Percentiles rank a stretch among this genome's conserved stretches.
Conservation (phyloP, 2,888 invertebrate species). For the Oegoconia quadripuncta region DNA sequence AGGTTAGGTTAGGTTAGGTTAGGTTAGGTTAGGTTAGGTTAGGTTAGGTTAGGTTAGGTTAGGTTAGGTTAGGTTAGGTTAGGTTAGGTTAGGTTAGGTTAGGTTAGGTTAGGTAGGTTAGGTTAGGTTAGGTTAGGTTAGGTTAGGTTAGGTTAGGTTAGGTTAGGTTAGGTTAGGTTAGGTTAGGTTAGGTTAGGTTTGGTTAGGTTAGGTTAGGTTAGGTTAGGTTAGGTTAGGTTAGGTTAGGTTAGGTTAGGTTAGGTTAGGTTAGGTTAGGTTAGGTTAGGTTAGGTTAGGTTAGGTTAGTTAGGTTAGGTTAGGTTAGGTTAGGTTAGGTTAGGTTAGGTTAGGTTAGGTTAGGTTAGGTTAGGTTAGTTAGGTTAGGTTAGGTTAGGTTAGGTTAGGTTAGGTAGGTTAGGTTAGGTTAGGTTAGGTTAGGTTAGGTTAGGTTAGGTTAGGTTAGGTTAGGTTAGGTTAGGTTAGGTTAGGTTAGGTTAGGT, state of each 20-base stretch:
- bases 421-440: too few relatives aligned
- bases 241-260: neutral
- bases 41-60: constrained; percentile 21
- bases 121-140: constrained; percentile 6
- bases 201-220: constrained; percentile 4
- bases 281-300: too few relatives aligned
- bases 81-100: constrained; percentile 28
- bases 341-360: too few relatives aligned
- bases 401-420: neutral
- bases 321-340: too few relatives aligned
- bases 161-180: too few relatives aligned
- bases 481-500: too few relatives aligned
- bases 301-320: too few relatives aligned
- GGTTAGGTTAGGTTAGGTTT: constrained; percentile 2
- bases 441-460: too few relatives aligned
- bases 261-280: neutral
- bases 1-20: constrained; percentile 18
- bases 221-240: constrained; percentile 3
- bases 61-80: constrained; percentile 24
- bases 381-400: too few relatives aligned
- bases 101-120: too few relatives aligned
- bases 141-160: neutral
- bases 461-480: too few relatives aligned
- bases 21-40: constrained; percentile 23
- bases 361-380: too few relatives aligned